Evolutionary conservation across 2,888 invertebrate species (phyloP).

Genomic region (Lasioglossum figueresi): DNA sequence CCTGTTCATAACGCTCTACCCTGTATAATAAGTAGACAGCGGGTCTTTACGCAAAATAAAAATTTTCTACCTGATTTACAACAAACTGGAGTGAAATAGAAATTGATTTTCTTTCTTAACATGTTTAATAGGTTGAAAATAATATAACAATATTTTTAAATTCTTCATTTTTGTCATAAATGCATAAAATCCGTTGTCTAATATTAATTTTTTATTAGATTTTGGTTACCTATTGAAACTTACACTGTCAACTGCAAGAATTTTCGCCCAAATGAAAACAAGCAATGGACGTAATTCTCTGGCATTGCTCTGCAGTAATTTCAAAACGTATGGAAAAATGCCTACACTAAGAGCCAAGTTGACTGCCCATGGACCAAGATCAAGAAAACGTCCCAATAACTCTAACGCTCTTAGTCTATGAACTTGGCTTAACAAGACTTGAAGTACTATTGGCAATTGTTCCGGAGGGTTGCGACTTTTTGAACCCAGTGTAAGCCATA

Average conservation of each 20-base stretch:
- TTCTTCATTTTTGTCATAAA: too few relatives aligned
- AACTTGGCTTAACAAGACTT: constrained; percentile 91
- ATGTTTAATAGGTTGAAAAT: too few relatives aligned
- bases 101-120: too few relatives aligned
- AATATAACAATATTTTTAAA: too few relatives aligned
- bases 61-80: too few relatives aligned
- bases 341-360: constrained; percentile 98
- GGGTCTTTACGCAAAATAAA: too few relatives aligned
- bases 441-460: constrained; percentile 98
- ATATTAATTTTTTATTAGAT: background rate
- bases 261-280: constrained; percentile 99
- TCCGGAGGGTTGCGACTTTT: constrained; percentile 94
- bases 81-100: too few relatives aligned
- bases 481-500: constrained; percentile 93
- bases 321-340: constrained; percentile 99
- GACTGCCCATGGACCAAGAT: constrained; percentile 98
- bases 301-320: constrained; percentile 97
- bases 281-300: constrained; percentile 95
- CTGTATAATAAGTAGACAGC: too few relatives aligned
- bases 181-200: too few relatives aligned
- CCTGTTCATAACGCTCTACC: too few relatives aligned
- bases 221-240: constrained; percentile 79
- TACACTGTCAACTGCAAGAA: constrained; percentile 97
- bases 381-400: constrained; percentile 95
- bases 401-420: constrained; percentile 98